phyloP scores from a whole-genome alignment of 1,140 invertebrate genomes.

The Eueides isabella region DNA sequence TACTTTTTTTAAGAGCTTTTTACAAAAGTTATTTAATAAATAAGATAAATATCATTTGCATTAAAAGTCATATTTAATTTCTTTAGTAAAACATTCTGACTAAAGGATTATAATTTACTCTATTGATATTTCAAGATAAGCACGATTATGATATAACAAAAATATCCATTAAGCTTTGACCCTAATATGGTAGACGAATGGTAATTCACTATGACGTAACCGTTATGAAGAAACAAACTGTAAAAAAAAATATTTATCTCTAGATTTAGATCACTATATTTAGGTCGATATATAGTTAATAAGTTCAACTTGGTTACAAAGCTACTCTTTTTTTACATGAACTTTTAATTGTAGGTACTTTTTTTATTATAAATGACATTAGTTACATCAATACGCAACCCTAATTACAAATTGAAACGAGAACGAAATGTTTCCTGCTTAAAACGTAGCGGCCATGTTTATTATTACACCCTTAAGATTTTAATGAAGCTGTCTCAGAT shows the following conservation, averaged over 20 bases:
- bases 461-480: conserved; percentile 26
- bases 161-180: conserved; percentile 8
- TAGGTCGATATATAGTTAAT: neutral
- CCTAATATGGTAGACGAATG: neutral
- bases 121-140: conserved; percentile 5
- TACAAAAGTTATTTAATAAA: too few species aligned
- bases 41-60: too few species aligned
- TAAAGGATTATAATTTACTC: neutral
- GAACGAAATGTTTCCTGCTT: conserved; percentile 19
- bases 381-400: neutral
- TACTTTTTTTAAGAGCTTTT: too few species aligned
- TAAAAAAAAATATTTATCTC: neutral
- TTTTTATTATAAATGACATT: neutral
- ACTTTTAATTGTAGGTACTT: too few species aligned
- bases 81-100: neutral
- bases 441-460: conserved; percentile 19
- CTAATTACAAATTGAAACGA: conserved; percentile 21
- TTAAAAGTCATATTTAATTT: too few species aligned
- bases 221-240: neutral
- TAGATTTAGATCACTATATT: neutral
- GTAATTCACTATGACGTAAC: neutral
- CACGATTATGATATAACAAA: conserved; percentile 8
- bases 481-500: conserved; percentile 16
- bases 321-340: too few species aligned
- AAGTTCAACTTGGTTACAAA: too few species aligned